Evolutionary conservation across 2,888 invertebrate genomes (phyloP).

Genomic region (Vanessa cardui): DNA sequence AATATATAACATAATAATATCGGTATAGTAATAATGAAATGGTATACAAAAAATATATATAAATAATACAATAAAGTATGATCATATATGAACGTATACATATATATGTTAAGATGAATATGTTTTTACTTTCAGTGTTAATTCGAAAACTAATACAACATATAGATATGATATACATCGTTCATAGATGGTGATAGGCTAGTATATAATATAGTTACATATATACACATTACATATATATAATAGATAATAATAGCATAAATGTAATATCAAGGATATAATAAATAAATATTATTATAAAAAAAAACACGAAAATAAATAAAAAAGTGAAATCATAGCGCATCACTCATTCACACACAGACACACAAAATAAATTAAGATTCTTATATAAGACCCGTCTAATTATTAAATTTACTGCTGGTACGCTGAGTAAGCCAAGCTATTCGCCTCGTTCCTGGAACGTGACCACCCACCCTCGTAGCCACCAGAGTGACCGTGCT

Average conservation of each 20-base stretch:
- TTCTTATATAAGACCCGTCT: conserved; percentile 34
- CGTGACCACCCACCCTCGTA: conserved; percentile 76
- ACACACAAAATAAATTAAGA: conserved; percentile 50
- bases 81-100: neutral
- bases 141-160: too few species aligned
- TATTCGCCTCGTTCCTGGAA: conserved; percentile 67
- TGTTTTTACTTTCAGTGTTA: too few species aligned
- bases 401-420: conserved; percentile 56
- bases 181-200: too few species aligned
- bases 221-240: conserved; percentile 20
- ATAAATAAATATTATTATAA: conserved; percentile 31
- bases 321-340: conserved; percentile 32
- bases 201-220: conserved; percentile 14
- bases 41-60: neutral
- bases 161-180: too few species aligned
- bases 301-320: conserved; percentile 41
- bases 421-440: conserved; percentile 72
- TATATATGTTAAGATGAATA: too few species aligned
- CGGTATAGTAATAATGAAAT: neutral
- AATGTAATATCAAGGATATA: too few species aligned
- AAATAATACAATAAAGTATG: neutral
- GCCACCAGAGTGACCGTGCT: conserved; percentile 53
- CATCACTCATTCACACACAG: conserved; percentile 49
- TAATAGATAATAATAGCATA: conserved; percentile 16
- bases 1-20: conserved; percentile 16